Conservation (phyloP, 1,140 invertebrate species). For the silkworm (Bombyx mori) region ASM3026992v2 NC_085119.1:16698501-16699000, state of each 20-base stretch:
- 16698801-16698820: constrained; percentile 27
- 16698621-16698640: background rate
- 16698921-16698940: constrained; percentile 11
- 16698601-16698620: background rate
- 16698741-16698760: constrained; percentile 41
- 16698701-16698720: constrained; percentile 39
- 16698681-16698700: constrained; percentile 29
- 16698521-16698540: too few species aligned
- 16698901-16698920: constrained; percentile 12
- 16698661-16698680: constrained; percentile 9
- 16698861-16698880: constrained; percentile 4
- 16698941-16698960: constrained; percentile 1
- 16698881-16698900: constrained; percentile 9
- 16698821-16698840: constrained; percentile 19
- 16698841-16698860: constrained; percentile 30
- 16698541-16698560: too few species aligned
- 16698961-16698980: too few species aligned
- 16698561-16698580: too few species aligned
- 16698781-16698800: constrained; percentile 33
- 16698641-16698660: background rate
- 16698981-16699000: too few species aligned
- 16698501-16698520: too few species aligned
- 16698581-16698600: too few species aligned
- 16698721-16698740: constrained; percentile 44
- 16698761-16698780: constrained; percentile 40